phyloP scores from a whole-genome alignment of 2,113 vertebrate species.

The Indri indri region DNA sequence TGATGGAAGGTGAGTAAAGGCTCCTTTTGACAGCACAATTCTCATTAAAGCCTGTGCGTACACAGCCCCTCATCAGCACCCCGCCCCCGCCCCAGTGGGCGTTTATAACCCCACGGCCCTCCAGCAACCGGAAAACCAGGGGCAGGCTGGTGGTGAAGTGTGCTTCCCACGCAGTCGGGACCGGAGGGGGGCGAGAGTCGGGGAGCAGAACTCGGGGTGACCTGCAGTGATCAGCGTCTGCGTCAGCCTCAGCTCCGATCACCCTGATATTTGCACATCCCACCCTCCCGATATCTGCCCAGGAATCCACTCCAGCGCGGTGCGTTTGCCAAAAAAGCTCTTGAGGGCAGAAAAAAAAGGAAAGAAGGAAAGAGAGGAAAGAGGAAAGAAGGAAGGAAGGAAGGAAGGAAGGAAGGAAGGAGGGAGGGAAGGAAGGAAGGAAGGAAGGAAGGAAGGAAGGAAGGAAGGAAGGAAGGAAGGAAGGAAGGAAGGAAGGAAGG shows the following conservation, averaged over 20 bases:
- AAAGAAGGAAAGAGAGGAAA: neutral
- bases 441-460: neutral
- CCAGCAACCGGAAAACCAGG: too few species aligned
- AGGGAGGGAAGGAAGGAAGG: neutral
- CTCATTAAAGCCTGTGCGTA: rapidly evolving
- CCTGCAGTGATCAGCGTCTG: rapidly evolving
- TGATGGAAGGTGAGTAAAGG: neutral
- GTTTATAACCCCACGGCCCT: neutral
- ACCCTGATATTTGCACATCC: neutral
- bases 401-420: too few species aligned
- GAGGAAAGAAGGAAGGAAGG: neutral
- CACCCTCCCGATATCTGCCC: neutral
- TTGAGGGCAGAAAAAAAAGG: neutral
- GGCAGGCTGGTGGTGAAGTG: neutral
- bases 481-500: neutral
- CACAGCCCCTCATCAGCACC: neutral
- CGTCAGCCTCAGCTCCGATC: neutral
- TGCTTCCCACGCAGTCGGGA: neutral
- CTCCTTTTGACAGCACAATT: neutral
- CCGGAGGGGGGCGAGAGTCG: rapidly evolving
- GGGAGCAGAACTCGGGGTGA: too few species aligned
- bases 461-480: neutral
- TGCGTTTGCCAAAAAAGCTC: neutral
- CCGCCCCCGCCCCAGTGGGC: neutral
- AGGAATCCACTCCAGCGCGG: neutral